Evolutionary conservation across 2,888 invertebrate genomes (phyloP).

Genomic region (Pycnomerus fuliginosus): DNA sequence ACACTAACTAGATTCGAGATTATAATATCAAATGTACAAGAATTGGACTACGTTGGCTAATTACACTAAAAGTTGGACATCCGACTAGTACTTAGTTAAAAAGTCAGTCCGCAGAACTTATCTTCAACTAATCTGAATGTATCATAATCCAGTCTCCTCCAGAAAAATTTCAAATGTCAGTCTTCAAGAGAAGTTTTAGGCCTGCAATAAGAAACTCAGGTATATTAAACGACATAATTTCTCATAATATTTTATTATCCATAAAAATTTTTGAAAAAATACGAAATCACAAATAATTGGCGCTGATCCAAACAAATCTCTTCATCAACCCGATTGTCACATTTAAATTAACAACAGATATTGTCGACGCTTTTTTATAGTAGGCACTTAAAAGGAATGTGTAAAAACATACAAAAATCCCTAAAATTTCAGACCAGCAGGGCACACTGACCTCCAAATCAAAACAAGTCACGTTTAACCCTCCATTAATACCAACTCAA

Average conservation of each 20-base stretch:
- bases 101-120: conserved; percentile 53
- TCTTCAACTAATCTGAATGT: conserved; percentile 54
- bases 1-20: conserved; percentile 23
- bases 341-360: conserved; percentile 31
- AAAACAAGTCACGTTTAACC: too few species aligned
- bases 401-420: conserved; percentile 32
- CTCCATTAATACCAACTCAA: conserved; percentile 21
- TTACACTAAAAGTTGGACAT: too few species aligned
- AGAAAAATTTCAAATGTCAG: conserved; percentile 55
- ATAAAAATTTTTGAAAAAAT: conserved; percentile 43
- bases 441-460: too few species aligned
- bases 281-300: conserved; percentile 43
- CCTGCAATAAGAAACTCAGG: conserved; percentile 51
- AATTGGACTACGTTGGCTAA: too few species aligned
- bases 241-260: conserved; percentile 29
- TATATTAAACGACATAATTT: conserved; percentile 43
- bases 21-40: conserved; percentile 21
- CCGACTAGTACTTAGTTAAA: conserved; percentile 39
- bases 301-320: conserved; percentile 35
- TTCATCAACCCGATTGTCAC: conserved; percentile 45
- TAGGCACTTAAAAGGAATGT: conserved; percentile 45
- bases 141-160: conserved; percentile 53
- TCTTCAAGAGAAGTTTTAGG: conserved; percentile 52
- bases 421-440: too few species aligned
- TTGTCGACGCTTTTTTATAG: conserved; percentile 36